phyloP scores from a whole-genome alignment of 2,797 vertebrate species.

The Sebastiscus albofasciatus region DNA sequence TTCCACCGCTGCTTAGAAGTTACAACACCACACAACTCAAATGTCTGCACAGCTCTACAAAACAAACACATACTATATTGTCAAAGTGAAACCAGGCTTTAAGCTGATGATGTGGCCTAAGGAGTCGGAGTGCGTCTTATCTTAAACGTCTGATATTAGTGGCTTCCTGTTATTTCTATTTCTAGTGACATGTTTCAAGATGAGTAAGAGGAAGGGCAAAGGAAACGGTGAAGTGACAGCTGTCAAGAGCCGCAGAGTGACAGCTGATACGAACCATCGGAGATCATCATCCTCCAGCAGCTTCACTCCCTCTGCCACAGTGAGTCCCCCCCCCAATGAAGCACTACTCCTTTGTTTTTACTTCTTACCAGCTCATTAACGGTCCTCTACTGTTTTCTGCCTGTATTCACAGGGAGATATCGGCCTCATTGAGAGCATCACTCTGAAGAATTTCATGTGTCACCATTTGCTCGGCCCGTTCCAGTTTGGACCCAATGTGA shows the following conservation, averaged over 20 bases:
- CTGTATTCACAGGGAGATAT: constrained; percentile 46
- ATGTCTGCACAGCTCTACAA: background rate
- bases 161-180: background rate
- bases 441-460: constrained; percentile 93
- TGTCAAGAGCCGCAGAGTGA: constrained; percentile 31
- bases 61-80: background rate
- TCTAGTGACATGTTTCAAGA: constrained; percentile 47
- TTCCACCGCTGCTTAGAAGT: too few species aligned
- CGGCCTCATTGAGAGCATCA: constrained; percentile 88
- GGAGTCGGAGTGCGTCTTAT: too few species aligned
- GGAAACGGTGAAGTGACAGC: background rate
- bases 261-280: constrained; percentile 4
- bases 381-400: background rate
- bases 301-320: constrained; percentile 11
- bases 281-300: background rate
- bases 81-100: background rate
- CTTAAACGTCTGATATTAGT: background rate
- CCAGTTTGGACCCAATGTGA: constrained; percentile 91
- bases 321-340: background rate
- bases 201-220: constrained; percentile 59
- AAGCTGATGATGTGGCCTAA: too few species aligned
- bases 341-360: background rate
- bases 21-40: background rate
- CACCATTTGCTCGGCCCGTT: constrained; percentile 90
- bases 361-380: background rate